phyloP scores from a whole-genome alignment of 2,797 vertebrate species.

The Cebuella pygmaea region DNA sequence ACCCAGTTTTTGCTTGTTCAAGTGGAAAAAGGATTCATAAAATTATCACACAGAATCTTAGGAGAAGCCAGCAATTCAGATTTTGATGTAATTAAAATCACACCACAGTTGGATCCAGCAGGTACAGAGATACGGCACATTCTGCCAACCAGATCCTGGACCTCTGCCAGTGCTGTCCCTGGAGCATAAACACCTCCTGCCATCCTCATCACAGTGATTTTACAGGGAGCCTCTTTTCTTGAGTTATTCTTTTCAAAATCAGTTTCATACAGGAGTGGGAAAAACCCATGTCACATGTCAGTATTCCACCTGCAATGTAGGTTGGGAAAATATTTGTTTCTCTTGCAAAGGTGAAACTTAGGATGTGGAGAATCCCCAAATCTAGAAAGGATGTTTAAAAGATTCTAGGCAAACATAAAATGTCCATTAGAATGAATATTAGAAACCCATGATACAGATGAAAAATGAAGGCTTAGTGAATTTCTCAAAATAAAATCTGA shows the following conservation, averaged over 20 bases:
- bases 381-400: not conserved
- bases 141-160: not conserved
- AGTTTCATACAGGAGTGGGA: not conserved
- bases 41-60: not conserved
- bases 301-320: not conserved
- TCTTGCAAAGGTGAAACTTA: not conserved
- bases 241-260: not conserved
- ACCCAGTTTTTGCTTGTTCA: not conserved
- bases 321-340: not conserved
- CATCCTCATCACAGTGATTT: not conserved
- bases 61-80: not conserved
- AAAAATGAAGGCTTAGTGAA: not conserved
- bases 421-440: not conserved
- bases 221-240: not conserved
- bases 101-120: not conserved
- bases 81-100: not conserved
- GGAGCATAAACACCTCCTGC: not conserved
- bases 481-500: not conserved
- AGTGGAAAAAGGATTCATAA: not conserved
- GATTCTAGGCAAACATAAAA: not conserved
- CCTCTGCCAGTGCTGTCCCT: not conserved
- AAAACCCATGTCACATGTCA: not conserved
- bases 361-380: not conserved
- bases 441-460: not conserved
- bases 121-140: accelerated